Conservation (phyloP, 2,888 invertebrate genomes). For the Drosophila bunnanda region DNA sequence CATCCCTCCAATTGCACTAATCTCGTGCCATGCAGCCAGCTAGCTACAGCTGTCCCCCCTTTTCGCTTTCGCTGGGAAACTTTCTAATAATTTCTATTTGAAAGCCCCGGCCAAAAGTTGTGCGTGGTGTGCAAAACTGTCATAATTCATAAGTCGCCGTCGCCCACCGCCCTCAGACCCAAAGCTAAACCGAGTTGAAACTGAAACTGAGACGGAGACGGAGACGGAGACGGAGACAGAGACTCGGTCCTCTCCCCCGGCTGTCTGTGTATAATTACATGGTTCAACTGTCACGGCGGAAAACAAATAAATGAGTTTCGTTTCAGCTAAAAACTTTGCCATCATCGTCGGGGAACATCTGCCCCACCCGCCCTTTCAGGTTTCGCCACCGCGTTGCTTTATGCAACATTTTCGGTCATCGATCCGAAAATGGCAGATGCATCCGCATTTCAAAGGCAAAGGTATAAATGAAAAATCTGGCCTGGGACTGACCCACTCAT, state of each 20-base stretch:
- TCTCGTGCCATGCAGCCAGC: slow-evolving; percentile 45
- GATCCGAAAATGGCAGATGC: background rate
- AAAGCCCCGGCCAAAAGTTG: slow-evolving; percentile 70
- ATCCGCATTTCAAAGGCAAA: background rate
- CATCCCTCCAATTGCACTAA: slow-evolving; percentile 57
- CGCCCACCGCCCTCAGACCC: background rate
- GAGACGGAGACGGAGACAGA: slow-evolving; percentile 16
- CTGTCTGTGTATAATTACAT: slow-evolving; percentile 76
- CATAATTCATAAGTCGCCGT: slow-evolving; percentile 71
- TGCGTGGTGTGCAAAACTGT: slow-evolving; percentile 76
- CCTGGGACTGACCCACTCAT: slow-evolving; percentile 21
- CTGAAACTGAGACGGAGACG: slow-evolving; percentile 26
- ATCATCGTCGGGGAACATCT: background rate
- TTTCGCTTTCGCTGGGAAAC: slow-evolving; percentile 68
- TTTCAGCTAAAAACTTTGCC: slow-evolving; percentile 5
- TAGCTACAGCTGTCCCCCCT: slow-evolving; percentile 13
- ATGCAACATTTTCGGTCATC: slow-evolving; percentile 4
- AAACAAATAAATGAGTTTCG: slow-evolving; percentile 76
- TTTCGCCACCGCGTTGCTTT: background rate
- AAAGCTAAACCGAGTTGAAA: slow-evolving; percentile 8
- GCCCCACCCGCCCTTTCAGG: background rate
- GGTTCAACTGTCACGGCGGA: slow-evolving; percentile 75
- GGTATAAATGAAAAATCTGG: background rate
- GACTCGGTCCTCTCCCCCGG: background rate
- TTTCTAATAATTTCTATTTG: slow-evolving; percentile 76